phyloP scores from a whole-genome alignment of 1,140 invertebrate genomes.

The Achroia grisella region DNA sequence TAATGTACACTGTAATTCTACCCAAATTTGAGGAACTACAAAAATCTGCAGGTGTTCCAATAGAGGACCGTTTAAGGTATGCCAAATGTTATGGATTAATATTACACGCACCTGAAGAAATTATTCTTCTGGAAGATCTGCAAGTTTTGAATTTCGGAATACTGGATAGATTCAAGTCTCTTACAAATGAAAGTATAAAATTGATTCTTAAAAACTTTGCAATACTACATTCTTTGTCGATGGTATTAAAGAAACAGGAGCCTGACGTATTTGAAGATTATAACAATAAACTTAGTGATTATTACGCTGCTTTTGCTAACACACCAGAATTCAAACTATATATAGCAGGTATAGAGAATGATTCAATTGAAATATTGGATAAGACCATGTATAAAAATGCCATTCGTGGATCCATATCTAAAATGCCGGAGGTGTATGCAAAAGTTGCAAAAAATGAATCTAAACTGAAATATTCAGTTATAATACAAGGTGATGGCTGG shows the following conservation, averaged over 20 bases:
- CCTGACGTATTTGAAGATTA: conserved; percentile 29
- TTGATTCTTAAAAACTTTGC: conserved; percentile 69
- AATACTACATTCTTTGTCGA: conserved; percentile 73
- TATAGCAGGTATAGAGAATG: conserved; percentile 1
- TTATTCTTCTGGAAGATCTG: conserved; percentile 75
- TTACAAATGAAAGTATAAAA: conserved; percentile 59
- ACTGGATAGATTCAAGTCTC: conserved; percentile 53
- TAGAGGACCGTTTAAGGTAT: conserved; percentile 30
- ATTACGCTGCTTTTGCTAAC: neutral
- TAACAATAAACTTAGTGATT: conserved; percentile 3
- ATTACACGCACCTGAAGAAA: conserved; percentile 49
- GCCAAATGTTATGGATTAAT: conserved; percentile 53
- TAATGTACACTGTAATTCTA: conserved; percentile 43
- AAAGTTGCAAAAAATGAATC: neutral
- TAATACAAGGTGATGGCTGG: conserved; percentile 20
- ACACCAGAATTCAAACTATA: neutral
- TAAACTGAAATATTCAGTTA: conserved; percentile 7
- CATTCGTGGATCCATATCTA: conserved; percentile 2
- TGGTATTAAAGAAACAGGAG: conserved; percentile 61
- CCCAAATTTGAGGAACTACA: conserved; percentile 46
- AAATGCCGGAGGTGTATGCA: neutral
- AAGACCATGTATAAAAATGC: conserved; percentile 7
- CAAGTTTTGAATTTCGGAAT: conserved; percentile 53
- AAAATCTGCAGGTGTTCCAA: conserved; percentile 20
- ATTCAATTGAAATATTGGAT: conserved; percentile 5